Base-by-base conservation (phyloP, 2,888 invertebrate genomes). In the Hyppa rectilinea region DNA sequence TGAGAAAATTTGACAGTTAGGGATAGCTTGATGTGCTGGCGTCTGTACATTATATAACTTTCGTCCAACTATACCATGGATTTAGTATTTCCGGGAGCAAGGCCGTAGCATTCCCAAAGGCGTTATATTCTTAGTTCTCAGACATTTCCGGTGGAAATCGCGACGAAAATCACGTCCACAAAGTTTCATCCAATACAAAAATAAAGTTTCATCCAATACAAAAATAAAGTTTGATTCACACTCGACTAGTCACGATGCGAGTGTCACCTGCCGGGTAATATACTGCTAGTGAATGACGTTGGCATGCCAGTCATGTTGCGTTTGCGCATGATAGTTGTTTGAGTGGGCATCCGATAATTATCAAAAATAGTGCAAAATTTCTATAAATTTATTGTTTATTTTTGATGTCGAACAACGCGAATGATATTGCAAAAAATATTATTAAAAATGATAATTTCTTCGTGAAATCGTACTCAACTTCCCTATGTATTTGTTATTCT, bases 191-290 rank as follows among this genome's bases (percentile, higher is more conserved):
- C 2, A 17, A 65, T 73, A 47, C 43, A 61, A 45, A 61, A 65
- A 79, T 72, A 72, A 72, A 73, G 38, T 63, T 72, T 61, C 60
- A 75, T 75, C 72, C 79, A 64, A n/a, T n/a, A 47, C 43, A 61
- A 45, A 61, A 65, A 79, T 72, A 72, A 72, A 73, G 38, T 63
- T 72, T 61, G 63, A 75, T 75, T 78, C 79, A 64, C 55, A 56
- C 40, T 12, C 12, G 36, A 10, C 43, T 26, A 40, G 49, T 71
- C 64, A 65, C 45, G 55, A 64, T 64, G 31, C 29, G 17, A 56
- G 50, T 58, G 56, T 61, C 73, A 79, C 34, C 45, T 63, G 61
- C 36, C 23, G 1, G 23, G 26, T 53, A n/a, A 53, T 31, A 38
- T 56, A 29, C 43, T 43, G 63, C 59, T 31, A 58, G 50, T 47